Conservation (phyloP, 2,888 invertebrate genomes). For the Clivina fossor region DNA sequence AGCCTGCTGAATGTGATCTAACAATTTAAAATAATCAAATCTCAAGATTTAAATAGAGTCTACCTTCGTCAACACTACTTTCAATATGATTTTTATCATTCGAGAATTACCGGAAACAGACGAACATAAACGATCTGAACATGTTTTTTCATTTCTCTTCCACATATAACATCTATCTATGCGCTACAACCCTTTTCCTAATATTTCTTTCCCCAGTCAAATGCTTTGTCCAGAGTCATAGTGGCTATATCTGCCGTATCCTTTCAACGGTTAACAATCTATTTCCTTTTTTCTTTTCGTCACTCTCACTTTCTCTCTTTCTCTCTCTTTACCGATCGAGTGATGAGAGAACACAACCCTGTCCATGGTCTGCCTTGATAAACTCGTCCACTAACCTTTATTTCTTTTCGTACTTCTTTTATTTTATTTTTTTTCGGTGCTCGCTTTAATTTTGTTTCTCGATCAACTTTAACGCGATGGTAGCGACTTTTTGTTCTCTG, state of each 20-base stretch:
- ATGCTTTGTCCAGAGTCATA: slow-evolving; percentile 25
- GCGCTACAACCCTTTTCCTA: slow-evolving; percentile 13
- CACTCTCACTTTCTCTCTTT: slow-evolving; percentile 6
- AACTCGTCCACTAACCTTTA: slow-evolving; percentile 13
- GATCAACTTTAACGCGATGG: too few relatives aligned
- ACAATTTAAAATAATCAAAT: too few relatives aligned
- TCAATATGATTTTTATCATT: too few relatives aligned
- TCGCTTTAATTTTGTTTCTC: too few relatives aligned
- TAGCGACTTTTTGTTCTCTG: too few relatives aligned
- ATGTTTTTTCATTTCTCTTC: slow-evolving; percentile 22
- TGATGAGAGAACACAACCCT: slow-evolving; percentile 19
- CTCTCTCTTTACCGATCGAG: slow-evolving; percentile 3
- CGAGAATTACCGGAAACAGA: slow-evolving; percentile 6
- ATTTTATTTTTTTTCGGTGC: slow-evolving; percentile 14
- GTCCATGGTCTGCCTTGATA: slow-evolving; percentile 8
- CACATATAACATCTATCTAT: slow-evolving; percentile 22
- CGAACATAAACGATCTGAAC: slow-evolving; percentile 1
- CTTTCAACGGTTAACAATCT: not conserved
- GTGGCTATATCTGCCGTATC: slow-evolving; percentile 10
- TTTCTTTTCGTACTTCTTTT: slow-evolving; percentile 13
- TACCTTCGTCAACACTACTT: too few relatives aligned
- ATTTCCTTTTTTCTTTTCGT: slow-evolving; percentile 1
- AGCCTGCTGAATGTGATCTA: too few relatives aligned
- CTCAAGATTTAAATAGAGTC: too few relatives aligned
- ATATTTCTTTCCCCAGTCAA: slow-evolving; percentile 26